phyloP scores from a whole-genome alignment of 1,140 invertebrate species.

The Chironomus tepperi region DNA sequence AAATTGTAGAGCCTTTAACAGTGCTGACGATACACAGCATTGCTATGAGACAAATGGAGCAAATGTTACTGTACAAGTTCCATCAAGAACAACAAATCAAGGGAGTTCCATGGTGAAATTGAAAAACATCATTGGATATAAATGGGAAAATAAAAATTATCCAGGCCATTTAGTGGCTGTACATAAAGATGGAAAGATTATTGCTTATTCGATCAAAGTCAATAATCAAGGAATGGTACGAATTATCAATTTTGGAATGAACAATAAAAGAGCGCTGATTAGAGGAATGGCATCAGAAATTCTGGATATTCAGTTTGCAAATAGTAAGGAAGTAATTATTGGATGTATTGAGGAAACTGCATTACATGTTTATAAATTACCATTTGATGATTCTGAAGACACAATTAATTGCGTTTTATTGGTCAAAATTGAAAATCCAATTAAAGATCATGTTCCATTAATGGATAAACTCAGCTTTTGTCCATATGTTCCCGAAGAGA shows the following conservation, averaged over 20 bases:
- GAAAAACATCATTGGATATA: constrained; percentile 84
- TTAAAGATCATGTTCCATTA: constrained; percentile 33
- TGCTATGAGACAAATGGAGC: constrained; percentile 56
- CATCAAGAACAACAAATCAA: constrained; percentile 52
- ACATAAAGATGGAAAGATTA: constrained; percentile 73
- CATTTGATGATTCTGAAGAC: constrained; percentile 53
- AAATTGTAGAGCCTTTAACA: constrained; percentile 51
- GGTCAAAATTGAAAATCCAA: constrained; percentile 43
- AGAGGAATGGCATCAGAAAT: constrained; percentile 78
- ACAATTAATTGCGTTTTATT: constrained; percentile 49
- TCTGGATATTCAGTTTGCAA: constrained; percentile 82
- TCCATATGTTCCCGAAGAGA: constrained; percentile 70
- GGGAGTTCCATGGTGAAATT: constrained; percentile 84
- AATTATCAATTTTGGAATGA: constrained; percentile 64
- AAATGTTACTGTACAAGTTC: constrained; percentile 62
- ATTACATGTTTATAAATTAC: constrained; percentile 62
- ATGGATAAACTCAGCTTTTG: constrained; percentile 72
- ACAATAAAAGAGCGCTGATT: constrained; percentile 67
- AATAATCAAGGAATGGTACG: constrained; percentile 63
- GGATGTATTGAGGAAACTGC: constrained; percentile 76
- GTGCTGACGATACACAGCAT: constrained; percentile 56
- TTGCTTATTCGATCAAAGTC: constrained; percentile 89
- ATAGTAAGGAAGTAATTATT: constrained; percentile 66
- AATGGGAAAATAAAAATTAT: constrained; percentile 82
- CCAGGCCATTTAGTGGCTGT: constrained; percentile 79